Evolutionary conservation across 2,797 vertebrate species (phyloP), one percentile per base, ranked within the genome.

Genomic region (Falco peregrinus): DNA sequence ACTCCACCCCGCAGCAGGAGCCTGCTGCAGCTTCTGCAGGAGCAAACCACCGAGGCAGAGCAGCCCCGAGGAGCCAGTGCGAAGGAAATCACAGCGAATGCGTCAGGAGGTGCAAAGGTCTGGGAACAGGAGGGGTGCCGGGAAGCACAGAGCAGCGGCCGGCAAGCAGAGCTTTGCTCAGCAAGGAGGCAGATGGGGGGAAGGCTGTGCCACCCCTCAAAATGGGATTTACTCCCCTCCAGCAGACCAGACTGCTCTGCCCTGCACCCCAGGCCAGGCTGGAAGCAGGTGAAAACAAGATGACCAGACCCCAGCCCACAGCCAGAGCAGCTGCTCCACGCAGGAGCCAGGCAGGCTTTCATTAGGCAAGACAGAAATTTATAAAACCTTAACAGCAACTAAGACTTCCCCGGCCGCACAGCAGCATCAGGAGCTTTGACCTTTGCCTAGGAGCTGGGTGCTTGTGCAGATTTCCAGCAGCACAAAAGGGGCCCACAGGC

Each of bases 1-100:
- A 1, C 29, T 41, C 57, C 22, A 17, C 21, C 59, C 65, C 1
- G 1, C 4, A 0, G 61, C 74, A n/a, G 20, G 25, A 54, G 50
- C 76, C 61, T 6, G 1, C 28, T 1, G 4, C 75, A 41, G 50
- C 50, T 56, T 24, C 50, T 28, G 64, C 5, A 0, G 26, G 35
- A 43, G 53, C 26, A 68, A 59, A 15, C 26, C 35, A 8, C 4
- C 1, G 3, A 1, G 1, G 28, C 3, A 13, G 41, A 35, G 59
- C 67, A n/a, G 37, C 35, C 75, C 35, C 0, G 1, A 29, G 51
- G 26, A 70, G 64, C 56, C 3, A 0, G 21, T 1, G 4, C 0
- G 0, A 45, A 16, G 56, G 71, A 31, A 50, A 47, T 3, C 11
- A 6, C 35, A 17, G 37, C 4, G 0, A 64, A 57, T 0, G 3